Conservation (phyloP, 1,140 invertebrate species). For the Aphelinus atriplicis region DNA sequence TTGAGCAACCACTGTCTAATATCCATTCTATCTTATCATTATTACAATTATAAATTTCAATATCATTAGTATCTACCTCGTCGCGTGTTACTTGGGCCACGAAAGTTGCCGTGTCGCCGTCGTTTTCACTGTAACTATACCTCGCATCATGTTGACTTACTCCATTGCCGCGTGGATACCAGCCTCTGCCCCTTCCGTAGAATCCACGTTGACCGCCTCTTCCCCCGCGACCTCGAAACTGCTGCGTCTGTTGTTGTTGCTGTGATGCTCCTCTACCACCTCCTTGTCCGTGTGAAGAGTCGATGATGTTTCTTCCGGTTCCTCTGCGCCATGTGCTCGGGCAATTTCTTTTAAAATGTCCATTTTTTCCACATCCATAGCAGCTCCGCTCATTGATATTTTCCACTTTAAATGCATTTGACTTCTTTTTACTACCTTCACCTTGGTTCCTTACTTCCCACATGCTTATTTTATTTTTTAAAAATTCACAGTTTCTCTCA, state of each 20-base stretch:
- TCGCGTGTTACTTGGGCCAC: conserved; percentile 33
- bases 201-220: conserved; percentile 25
- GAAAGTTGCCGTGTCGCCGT: conserved; percentile 10
- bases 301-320: neutral
- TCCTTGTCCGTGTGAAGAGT: conserved; percentile 8
- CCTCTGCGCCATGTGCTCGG: neutral
- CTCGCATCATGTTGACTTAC: conserved; percentile 5
- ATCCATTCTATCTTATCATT: conserved; percentile 42
- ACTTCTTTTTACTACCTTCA: neutral
- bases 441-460: conserved; percentile 46
- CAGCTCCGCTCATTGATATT: no score
- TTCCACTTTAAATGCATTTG: conserved; percentile 40
- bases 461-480: conserved; percentile 56
- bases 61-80: neutral
- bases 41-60: conserved; percentile 21
- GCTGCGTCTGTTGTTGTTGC: no score
- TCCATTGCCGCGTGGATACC: conserved; percentile 17
- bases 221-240: neutral
- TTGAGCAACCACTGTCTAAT: conserved; percentile 42
- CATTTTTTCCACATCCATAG: conserved; percentile 31
- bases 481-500: conserved; percentile 58
- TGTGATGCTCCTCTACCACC: conserved; percentile 9
- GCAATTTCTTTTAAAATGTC: conserved; percentile 36
- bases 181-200: conserved; percentile 25
- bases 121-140: conserved; percentile 6